phyloP scores from a whole-genome alignment of 2,113 vertebrate genomes.

The Lasiurus cinereus region DNA sequence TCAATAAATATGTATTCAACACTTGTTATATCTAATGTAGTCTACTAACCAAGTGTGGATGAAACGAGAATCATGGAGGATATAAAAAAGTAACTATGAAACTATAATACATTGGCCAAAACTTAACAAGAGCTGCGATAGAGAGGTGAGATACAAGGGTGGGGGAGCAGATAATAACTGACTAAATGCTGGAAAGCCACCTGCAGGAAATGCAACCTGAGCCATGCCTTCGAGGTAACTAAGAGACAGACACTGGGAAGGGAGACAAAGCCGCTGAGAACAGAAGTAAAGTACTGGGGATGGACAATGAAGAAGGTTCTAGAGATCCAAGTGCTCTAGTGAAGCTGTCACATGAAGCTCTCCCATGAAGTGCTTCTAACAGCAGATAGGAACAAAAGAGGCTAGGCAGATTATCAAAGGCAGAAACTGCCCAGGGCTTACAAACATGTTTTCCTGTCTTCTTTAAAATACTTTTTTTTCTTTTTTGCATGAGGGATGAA shows the following conservation, averaged over 20 bases:
- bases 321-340: not conserved
- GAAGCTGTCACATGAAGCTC: no score
- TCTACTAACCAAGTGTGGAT: not conserved
- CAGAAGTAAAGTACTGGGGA: accelerated
- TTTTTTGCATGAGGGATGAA: not conserved
- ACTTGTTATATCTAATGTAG: not conserved
- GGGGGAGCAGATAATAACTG: not conserved
- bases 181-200: not conserved
- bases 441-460: not conserved
- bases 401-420: not conserved
- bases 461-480: not conserved
- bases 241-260: not conserved
- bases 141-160: not conserved
- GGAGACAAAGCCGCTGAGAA: not conserved
- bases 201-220: not conserved
- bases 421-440: not conserved
- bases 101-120: not conserved
- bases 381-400: not conserved
- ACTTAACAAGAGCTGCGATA: not conserved
- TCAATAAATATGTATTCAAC: not conserved
- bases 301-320: accelerated
- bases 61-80: not conserved
- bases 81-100: not conserved
- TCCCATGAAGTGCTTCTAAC: not conserved
- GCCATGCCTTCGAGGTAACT: not conserved